Base-by-base conservation (phyloP, 2,113 vertebrate species). In the Oreochromis spilurus region DNA sequence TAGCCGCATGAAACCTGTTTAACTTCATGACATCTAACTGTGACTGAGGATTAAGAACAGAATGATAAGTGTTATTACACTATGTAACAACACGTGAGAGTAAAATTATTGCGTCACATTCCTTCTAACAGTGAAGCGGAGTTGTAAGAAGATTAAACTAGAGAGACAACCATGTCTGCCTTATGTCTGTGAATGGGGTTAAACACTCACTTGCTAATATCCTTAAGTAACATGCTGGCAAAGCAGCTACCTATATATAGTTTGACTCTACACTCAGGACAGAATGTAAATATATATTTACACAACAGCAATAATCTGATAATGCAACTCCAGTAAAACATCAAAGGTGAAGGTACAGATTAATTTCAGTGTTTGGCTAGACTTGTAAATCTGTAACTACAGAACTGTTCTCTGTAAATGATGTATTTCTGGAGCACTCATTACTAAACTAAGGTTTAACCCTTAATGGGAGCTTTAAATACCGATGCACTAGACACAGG, bases 11-110 rank as follows among this genome's bases (percentile, higher is more conserved):
- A 83, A 97, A 87, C 38, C 85, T 93, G 90, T 95, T 92, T 83
- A 96, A 58, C 78, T 96, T 96, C 95, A 97, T 94, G 24, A 95
- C 95, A 24, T 97, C 96, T 83, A 99, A 94, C 60, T 96, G 96
- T 53, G 96, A 96, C 97, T 97, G 95, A 38, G 79, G 67, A 67
- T 36, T 4, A 83, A 14, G 77, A 7, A 70, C 48, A 40, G 12
- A 54, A 31, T 4, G 14, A 12, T 3, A 11, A 24, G 38, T 38
- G 13, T 57, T 31, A 11, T 70, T 38, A 54, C 6, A 43, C n/a
- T 26, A 31, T 2, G 19, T 9, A 14, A 29, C 2, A 26, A 4
- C 26, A 29, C 21, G 16, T 65, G 4, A 45, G 10, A 36, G 38
- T 77, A 77, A 77, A 52, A 1, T 52, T 8, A 52, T 50, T n/a